Conservation (phyloP, 2,888 invertebrate species). For the Napeogenes sylphis region DNA sequence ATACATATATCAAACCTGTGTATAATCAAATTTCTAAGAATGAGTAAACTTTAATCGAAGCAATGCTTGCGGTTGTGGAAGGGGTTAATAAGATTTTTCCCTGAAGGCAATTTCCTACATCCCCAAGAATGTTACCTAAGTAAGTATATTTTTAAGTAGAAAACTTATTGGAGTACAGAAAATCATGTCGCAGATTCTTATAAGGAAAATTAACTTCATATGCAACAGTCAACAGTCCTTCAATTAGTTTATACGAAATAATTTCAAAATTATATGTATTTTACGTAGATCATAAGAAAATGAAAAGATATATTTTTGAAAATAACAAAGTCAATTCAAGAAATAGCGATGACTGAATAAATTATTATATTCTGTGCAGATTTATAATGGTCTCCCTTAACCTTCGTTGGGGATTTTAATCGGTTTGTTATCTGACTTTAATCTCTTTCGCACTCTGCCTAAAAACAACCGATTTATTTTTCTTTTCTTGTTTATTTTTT, state of each 20-base stretch:
- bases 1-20: too few species aligned
- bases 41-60: background rate
- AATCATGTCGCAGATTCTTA: too few species aligned
- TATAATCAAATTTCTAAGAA: background rate
- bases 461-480: slow-evolving; percentile 2
- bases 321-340: background rate
- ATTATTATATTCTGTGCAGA: background rate
- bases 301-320: background rate
- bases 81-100: background rate
- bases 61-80: background rate
- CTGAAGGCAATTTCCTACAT: background rate
- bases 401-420: background rate
- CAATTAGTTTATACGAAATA: too few species aligned
- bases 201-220: too few species aligned
- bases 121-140: background rate
- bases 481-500: background rate
- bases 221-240: too few species aligned
- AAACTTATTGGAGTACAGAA: too few species aligned
- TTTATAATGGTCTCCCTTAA: background rate
- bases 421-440: slow-evolving; percentile 6
- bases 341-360: background rate
- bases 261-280: too few species aligned
- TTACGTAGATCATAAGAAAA: too few species aligned
- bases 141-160: too few species aligned
- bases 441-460: slow-evolving; percentile 4